phyloP scores from a whole-genome alignment of 1,140 invertebrate species.

The Latrodectus geometricus region DNA sequence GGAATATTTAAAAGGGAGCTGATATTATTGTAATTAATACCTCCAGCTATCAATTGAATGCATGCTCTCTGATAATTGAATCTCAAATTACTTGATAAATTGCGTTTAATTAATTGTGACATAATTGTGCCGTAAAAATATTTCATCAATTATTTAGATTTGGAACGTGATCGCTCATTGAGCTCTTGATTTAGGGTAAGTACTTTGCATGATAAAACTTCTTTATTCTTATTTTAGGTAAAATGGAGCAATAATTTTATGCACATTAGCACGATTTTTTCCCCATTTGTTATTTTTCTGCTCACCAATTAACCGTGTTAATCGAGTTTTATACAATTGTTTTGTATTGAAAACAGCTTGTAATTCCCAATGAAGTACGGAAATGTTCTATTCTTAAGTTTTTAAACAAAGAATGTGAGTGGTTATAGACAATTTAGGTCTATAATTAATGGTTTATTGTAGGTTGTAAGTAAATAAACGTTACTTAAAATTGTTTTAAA shows the following conservation, averaged over 20 bases:
- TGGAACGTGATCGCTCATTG: slow-evolving; percentile 7
- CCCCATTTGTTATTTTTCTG: slow-evolving; percentile 27
- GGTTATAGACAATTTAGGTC: too few species aligned
- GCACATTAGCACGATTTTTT: slow-evolving; percentile 48
- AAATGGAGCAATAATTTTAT: slow-evolving; percentile 39
- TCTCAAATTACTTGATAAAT: slow-evolving; percentile 62
- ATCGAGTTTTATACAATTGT: slow-evolving; percentile 48
- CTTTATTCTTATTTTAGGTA: slow-evolving; percentile 26
- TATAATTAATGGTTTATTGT: too few species aligned
- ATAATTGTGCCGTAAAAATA: slow-evolving; percentile 51
- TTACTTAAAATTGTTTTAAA: too few species aligned
- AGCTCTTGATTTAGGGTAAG: slow-evolving; percentile 21
- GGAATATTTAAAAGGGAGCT: slow-evolving; percentile 20
- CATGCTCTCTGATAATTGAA: slow-evolving; percentile 54
- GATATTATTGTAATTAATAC: slow-evolving; percentile 49
- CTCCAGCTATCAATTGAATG: slow-evolving; percentile 44
- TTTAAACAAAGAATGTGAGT: too few species aligned
- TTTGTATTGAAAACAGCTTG: slow-evolving; percentile 20
- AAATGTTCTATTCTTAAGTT: too few species aligned
- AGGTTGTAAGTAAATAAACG: too few species aligned
- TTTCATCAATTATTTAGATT: slow-evolving; percentile 60
- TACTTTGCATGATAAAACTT: slow-evolving; percentile 28
- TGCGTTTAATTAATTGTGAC: slow-evolving; percentile 57
- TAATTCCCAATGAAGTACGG: not conserved
- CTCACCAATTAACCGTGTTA: slow-evolving; percentile 40